Percentiles rank a stretch among this genome's conserved stretches.
Evolutionary conservation across 2,797 vertebrate genomes (phyloP).

Genomic region (Paratrypauchen microcephalus): DNA sequence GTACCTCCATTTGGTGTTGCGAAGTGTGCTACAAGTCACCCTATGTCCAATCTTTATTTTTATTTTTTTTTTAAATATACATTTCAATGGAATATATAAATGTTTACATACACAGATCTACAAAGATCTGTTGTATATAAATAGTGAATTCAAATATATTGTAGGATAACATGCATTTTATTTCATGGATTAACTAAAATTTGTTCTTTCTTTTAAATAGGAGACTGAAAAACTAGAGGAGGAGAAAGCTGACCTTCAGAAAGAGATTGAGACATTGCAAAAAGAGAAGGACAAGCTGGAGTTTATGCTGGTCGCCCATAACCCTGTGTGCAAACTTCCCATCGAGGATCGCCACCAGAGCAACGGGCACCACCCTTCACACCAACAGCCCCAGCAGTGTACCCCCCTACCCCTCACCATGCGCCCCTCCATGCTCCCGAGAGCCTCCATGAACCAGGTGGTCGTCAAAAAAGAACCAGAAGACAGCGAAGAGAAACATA

Average conservation of each 20-base stretch:
- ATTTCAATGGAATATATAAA: no score
- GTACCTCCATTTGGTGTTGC: not conserved
- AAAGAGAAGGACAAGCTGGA: conserved; percentile 99
- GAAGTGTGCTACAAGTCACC: not conserved
- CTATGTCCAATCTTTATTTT: not conserved
- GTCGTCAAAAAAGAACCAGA: conserved; percentile 95
- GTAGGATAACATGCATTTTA: not conserved
- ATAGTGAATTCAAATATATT: not conserved
- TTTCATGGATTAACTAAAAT: not conserved
- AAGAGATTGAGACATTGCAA: conserved; percentile 94
- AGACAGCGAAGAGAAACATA: conserved; percentile 81
- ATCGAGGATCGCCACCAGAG: conserved; percentile 81
- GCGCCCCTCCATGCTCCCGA: conserved; percentile 72
- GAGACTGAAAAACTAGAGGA: conserved; percentile 97
- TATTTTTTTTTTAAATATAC: not conserved
- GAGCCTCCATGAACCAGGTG: conserved; percentile 77
- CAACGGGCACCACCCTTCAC: conserved; percentile 43
- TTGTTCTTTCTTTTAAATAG: conserved; percentile 60
- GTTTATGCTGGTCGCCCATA: conserved; percentile 97
- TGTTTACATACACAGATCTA: not conserved
- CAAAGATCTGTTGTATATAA: no score
- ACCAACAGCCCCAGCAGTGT: conserved; percentile 72
- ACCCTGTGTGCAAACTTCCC: conserved; percentile 94
- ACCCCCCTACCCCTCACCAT: conserved; percentile 79
- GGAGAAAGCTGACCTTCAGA: conserved; percentile 95